Base-by-base conservation (phyloP, 2,888 invertebrate species). In the Cerastis leucographa region DNA sequence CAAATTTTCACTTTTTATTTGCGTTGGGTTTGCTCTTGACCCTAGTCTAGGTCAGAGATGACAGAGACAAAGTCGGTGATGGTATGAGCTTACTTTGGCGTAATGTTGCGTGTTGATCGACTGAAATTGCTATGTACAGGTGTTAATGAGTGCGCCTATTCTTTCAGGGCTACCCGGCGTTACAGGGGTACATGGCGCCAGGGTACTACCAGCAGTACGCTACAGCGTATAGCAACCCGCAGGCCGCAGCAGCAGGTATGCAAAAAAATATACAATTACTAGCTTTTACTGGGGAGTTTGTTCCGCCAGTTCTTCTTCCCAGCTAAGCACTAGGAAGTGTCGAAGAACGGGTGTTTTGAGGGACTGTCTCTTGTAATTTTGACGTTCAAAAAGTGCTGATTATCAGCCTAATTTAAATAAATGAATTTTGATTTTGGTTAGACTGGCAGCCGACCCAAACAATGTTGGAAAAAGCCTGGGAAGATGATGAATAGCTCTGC, bases 111-210 rank as follows among this genome's bases (percentile, higher is more conserved):
- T 78, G 81, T 59, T 17, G 49, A 70, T 73, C 17, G 1, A 3
- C 22, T 25, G 46, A 68, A 71, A 69, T 69, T 25, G 25, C n/a
- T 54, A 35, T 82, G 17, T 35, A 8, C 17, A 6, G 35, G 14
- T 77, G 49, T 46, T 84, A 82, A 84, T 22, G 54, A 78, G 66
- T 11, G 25, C 4, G 46, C 59, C 40, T 80, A 62, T 74, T 69
- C 35, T 94, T 95, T 64, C 97, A 98, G 97, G 97, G 97, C 69
- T 98, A 98, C 93, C 97, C 97, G 81, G 97, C 94, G 91, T 97
- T 98, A 97, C 98, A 98, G 93, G 97, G 98, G 88, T 98, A 98
- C 92, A 97, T 98, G 97, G 98, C 98, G 91, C 98, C 98, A 74
- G 97, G 98, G 70, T 98, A 98, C 95, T 97, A 97, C 89, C 97